Evolutionary conservation across 2,113 vertebrate species (phyloP).

Genomic region (Macroglossus sobrinus): DNA sequence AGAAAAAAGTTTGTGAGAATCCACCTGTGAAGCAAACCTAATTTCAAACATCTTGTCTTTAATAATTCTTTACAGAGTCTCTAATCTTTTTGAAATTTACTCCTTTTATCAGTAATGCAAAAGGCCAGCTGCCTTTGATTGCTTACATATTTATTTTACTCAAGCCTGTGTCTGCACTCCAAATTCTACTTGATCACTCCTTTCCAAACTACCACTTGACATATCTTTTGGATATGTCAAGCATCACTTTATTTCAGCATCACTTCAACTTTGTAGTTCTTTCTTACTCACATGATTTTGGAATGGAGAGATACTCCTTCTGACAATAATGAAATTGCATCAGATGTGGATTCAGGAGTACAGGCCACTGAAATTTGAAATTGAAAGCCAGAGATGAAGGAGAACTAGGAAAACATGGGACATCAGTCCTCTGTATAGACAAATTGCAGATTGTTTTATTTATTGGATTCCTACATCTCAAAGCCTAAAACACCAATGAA

Average conservation of each 20-base stretch:
- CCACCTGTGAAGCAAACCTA: neutral
- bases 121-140: fast-evolving
- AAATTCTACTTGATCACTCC: neutral
- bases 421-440: neutral
- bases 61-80: neutral
- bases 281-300: neutral
- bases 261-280: neutral
- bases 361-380: neutral
- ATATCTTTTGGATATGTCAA: neutral
- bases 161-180: neutral
- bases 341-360: neutral
- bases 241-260: neutral
- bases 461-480: neutral
- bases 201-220: neutral
- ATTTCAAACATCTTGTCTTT: neutral
- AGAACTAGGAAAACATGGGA: neutral
- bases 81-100: neutral
- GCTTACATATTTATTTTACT: neutral
- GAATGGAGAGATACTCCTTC: neutral
- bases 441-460: neutral
- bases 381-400: neutral
- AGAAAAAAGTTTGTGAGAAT: neutral
- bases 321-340: neutral
- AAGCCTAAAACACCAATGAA: neutral
- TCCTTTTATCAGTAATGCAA: neutral